Evolutionary conservation across 2,797 vertebrate genomes (phyloP).

Genomic region (Thalassophryne amazonica): DNA sequence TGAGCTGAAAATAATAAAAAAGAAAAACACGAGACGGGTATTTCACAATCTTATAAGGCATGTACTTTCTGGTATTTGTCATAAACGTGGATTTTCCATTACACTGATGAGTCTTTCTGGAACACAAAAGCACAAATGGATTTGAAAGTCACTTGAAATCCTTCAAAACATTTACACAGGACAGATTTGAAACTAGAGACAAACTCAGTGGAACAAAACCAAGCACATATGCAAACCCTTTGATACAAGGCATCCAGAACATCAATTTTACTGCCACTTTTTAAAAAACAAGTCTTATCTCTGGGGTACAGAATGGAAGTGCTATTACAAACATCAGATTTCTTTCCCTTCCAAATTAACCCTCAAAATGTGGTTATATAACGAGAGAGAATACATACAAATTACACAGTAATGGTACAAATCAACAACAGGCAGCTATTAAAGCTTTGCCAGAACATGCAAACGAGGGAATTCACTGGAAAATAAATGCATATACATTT

Average conservation of each 20-base stretch:
- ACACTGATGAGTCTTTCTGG: not conserved
- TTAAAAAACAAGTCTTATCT: too few relatives aligned
- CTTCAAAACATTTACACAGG: not conserved
- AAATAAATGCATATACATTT: conserved; percentile 72
- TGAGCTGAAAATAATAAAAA: conserved; percentile 62
- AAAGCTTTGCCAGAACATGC: conserved; percentile 65
- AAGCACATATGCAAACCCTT: too few relatives aligned
- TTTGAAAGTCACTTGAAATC: not conserved
- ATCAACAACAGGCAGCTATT: conserved; percentile 51
- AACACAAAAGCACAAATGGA: not conserved
- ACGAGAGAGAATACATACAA: conserved; percentile 24
- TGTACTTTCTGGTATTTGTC: conserved; percentile 19
- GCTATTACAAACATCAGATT: too few relatives aligned
- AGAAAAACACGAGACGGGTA: conserved; percentile 33
- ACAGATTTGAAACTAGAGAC: not conserved
- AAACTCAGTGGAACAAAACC: too few relatives aligned
- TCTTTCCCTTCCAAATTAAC: too few relatives aligned
- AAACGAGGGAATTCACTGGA: conserved; percentile 55
- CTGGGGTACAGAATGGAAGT: too few relatives aligned
- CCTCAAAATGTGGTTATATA: conserved; percentile 34
- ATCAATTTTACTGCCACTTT: too few relatives aligned
- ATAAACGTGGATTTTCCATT: conserved; percentile 42
- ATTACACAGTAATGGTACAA: conserved; percentile 41
- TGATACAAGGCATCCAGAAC: too few relatives aligned
- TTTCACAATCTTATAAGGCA: conserved; percentile 48